Percentiles rank a stretch among this genome's conserved stretches.
Evolutionary conservation across 2,888 invertebrate species (phyloP).

Genomic region (Cyaniris semiargus): DNA sequence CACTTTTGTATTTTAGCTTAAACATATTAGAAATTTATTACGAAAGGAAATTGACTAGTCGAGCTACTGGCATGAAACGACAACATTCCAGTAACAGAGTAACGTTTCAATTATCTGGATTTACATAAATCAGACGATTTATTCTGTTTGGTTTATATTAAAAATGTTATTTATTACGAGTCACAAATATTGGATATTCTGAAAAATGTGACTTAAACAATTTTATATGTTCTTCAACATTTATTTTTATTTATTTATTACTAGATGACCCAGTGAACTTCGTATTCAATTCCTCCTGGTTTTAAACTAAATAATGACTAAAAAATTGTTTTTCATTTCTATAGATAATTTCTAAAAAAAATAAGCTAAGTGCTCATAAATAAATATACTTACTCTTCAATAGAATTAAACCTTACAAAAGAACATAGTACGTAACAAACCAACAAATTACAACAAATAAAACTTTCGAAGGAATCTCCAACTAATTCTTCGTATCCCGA

Average conservation of each 20-base stretch:
- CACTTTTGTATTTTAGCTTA: no score
- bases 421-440: not conserved
- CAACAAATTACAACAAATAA: not conserved
- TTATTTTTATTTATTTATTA: not conserved
- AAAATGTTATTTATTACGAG: conserved; percentile 11
- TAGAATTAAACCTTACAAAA: not conserved
- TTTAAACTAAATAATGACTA: no score
- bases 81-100: not conserved
- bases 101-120: conserved; percentile 21
- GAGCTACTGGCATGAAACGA: not conserved
- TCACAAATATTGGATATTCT: not conserved
- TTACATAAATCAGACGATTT: conserved; percentile 22
- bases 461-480: conserved; percentile 3
- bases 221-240: not conserved
- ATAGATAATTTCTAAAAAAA: no score
- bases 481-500: not conserved
- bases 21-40: no score
- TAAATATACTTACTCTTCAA: no score
- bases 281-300: no score
- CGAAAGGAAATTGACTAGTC: no score
- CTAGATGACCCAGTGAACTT: no score
- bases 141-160: conserved; percentile 14
- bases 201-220: not conserved
- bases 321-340: no score
- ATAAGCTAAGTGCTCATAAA: no score